Percentiles rank a stretch among this genome's conserved stretches.
Conservation (phyloP, 1,140 invertebrate species). For the Pseudomyrmex pallidus region DNA sequence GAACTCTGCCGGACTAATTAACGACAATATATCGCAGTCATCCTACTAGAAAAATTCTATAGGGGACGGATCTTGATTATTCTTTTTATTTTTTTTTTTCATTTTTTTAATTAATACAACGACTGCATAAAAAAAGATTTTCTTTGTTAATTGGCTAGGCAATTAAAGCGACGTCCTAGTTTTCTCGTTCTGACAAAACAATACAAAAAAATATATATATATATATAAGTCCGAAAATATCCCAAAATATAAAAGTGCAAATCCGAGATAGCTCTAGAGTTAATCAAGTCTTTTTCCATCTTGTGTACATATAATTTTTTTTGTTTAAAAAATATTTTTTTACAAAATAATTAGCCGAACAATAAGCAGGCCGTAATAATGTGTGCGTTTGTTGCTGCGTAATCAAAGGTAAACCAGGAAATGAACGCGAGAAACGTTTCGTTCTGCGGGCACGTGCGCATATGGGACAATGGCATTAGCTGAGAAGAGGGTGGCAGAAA, state of each 20-base stretch:
- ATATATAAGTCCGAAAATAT: too few species aligned
- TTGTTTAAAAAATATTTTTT: background rate
- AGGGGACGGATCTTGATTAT: background rate
- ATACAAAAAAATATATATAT: too few species aligned
- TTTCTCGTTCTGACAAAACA: too few species aligned
- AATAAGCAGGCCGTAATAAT: slow-evolving; percentile 2
- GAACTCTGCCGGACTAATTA: background rate
- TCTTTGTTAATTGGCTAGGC: too few species aligned
- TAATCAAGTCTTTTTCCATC: too few species aligned
- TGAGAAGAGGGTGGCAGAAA: slow-evolving; percentile 24
- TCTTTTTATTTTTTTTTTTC: too few species aligned
- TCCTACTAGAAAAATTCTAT: background rate
- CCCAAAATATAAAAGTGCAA: too few species aligned
- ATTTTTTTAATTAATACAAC: too few species aligned
- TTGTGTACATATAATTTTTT: too few species aligned
- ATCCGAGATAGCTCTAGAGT: too few species aligned
- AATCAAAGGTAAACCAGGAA: slow-evolving; percentile 43
- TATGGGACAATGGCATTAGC: slow-evolving; percentile 51
- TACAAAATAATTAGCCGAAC: slow-evolving; percentile 13
- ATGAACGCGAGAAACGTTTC: slow-evolving; percentile 35
- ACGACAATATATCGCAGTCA: background rate
- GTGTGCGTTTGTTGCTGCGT: background rate
- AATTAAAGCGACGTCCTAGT: too few species aligned
- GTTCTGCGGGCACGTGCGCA: slow-evolving; percentile 21
- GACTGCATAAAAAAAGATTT: too few species aligned